Evolutionary conservation across 2,888 invertebrate genomes (phyloP).

Genomic region (Xylota sylvarum): DNA sequence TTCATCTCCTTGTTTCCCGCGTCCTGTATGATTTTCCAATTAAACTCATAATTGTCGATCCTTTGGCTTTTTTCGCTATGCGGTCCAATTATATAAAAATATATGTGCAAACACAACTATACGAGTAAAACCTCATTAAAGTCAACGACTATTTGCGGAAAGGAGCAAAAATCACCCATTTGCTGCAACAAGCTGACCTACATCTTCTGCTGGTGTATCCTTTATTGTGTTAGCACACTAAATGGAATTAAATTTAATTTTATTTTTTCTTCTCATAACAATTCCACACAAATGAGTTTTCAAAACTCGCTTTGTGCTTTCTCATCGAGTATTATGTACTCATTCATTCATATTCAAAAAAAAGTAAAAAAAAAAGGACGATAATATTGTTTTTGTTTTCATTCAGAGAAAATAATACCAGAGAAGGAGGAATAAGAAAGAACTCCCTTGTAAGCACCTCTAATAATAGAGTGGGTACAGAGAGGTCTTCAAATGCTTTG

Average conservation of each 20-base stretch:
- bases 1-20: not conserved
- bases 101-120: constrained; percentile 1
- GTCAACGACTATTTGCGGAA: constrained; percentile 21
- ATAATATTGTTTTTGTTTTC: constrained; percentile 24
- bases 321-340: not conserved
- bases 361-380: not conserved
- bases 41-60: constrained; percentile 2
- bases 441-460: not conserved
- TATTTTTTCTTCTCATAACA: constrained; percentile 12
- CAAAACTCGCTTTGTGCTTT: constrained; percentile 7
- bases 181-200: constrained; percentile 45
- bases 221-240: constrained; percentile 22
- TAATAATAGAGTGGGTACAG: not conserved
- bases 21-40: not conserved
- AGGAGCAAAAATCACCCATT: constrained; percentile 4
- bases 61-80: not conserved
- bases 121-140: constrained; percentile 45
- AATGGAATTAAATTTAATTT: constrained; percentile 46
- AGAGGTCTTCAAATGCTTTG: constrained; percentile 6
- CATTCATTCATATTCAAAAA: constrained; percentile 43
- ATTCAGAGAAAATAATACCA: constrained; percentile 34
- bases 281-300: constrained; percentile 32
- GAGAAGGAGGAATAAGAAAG: not conserved
- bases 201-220: constrained; percentile 22
- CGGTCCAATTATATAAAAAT: constrained; percentile 22